Evolutionary conservation across 2,888 invertebrate genomes (phyloP), one percentile per base, ranked within the genome.

Genomic region (Monoplex corrugatus): DNA sequence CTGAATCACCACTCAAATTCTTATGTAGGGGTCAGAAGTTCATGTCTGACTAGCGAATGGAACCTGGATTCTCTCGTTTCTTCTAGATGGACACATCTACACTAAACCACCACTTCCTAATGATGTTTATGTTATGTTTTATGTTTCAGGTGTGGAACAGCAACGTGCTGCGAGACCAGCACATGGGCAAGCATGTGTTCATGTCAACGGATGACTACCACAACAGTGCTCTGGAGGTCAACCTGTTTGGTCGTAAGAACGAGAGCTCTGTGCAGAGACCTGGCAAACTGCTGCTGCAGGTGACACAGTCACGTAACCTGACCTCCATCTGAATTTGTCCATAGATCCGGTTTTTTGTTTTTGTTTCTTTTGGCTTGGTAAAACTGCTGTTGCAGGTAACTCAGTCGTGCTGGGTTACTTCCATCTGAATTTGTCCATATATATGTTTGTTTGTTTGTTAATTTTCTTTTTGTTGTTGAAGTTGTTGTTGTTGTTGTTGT

Each of bases 91-190:
- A n/a, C n/a, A n/a, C n/a, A n/a, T n/a, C n/a, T n/a, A n/a, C n/a
- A n/a, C n/a, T n/a, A n/a, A n/a, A n/a, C n/a, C n/a, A n/a, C n/a
- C n/a, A n/a, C n/a, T n/a, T n/a, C n/a, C n/a, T n/a, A n/a, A n/a
- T n/a, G n/a, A n/a, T n/a, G n/a, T n/a, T n/a, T n/a, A n/a, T n/a
- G n/a, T n/a, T n/a, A n/a, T n/a, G n/a, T n/a, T n/a, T n/a, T n/a
- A n/a, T n/a, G n/a, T 28, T 32, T 10, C 92, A 96, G 96, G 94
- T 96, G 82, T 96, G 96, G 96, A 96, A 96, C 92, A 94, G 93
- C 90, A 96, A 96, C 90, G 92, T 95, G 44, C 88, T 96, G 28
- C 93, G 94, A 93, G 96, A 96, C 90, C 92, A 94, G 16, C 96
- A 95, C 92, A 94, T 96, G 93, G 96, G 96, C 5, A 95, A 95